Percentiles rank a stretch among this genome's conserved stretches.
Conservation (phyloP, 2,888 invertebrate species). For the Leptopterna dolabrata region DNA sequence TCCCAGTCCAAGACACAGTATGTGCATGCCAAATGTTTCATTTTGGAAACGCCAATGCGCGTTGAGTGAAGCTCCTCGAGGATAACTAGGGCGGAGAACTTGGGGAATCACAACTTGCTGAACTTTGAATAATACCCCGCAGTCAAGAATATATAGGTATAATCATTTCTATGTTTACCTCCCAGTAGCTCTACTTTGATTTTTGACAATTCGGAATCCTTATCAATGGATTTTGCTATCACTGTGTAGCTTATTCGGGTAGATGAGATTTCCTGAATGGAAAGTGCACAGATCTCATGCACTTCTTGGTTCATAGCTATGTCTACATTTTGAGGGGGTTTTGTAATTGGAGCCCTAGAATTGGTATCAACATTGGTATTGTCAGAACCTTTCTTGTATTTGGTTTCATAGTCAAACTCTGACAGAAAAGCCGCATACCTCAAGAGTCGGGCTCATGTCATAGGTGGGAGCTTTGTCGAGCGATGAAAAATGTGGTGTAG, state of each 20-base stretch:
- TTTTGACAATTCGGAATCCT: background rate
- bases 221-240: conserved; percentile 4
- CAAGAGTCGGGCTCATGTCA: background rate
- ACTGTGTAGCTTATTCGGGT: background rate
- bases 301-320: too few species aligned
- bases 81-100: conserved; percentile 56
- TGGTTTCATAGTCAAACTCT: background rate
- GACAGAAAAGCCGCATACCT: conserved; percentile 36
- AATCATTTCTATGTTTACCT: too few species aligned
- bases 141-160: background rate
- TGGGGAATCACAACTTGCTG: conserved; percentile 58
- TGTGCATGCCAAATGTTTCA: conserved; percentile 63
- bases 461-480: background rate
- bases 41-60: conserved; percentile 63
- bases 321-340: background rate
- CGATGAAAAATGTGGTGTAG: conserved; percentile 39
- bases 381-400: too few species aligned
- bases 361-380: background rate
- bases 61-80: conserved; percentile 62
- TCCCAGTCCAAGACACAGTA: conserved; percentile 63
- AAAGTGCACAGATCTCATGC: too few species aligned
- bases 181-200: background rate
- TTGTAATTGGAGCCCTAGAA: background rate
- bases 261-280: conserved; percentile 21
- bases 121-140: conserved; percentile 50